phyloP scores from a whole-genome alignment of 1,140 invertebrate genomes.

The Wiebesia pumilae region DNA sequence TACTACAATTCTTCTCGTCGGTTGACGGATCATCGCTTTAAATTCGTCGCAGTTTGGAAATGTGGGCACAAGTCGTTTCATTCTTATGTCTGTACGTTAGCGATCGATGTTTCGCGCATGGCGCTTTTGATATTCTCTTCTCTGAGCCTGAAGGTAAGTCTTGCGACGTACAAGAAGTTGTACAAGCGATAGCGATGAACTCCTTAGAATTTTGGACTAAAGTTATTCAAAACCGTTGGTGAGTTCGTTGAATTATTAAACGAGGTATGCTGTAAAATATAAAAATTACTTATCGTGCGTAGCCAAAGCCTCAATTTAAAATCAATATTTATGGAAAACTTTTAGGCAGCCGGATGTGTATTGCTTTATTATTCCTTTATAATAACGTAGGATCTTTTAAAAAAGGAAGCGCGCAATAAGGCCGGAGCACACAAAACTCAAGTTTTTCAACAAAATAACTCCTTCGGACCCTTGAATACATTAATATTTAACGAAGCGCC shows the following conservation, averaged over 20 bases:
- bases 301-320: not conserved
- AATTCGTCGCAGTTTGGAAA: too few relatives aligned
- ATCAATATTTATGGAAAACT: constrained; percentile 28
- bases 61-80: too few relatives aligned
- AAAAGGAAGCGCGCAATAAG: not conserved
- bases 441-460: constrained; percentile 31
- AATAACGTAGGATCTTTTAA: not conserved
- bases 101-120: not conserved
- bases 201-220: not conserved
- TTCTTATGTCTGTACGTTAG: too few relatives aligned
- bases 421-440: constrained; percentile 19
- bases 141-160: not conserved
- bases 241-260: not conserved
- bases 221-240: not conserved
- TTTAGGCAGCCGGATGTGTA: not conserved
- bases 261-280: not conserved
- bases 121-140: not conserved
- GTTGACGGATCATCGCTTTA: too few relatives aligned
- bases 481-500: constrained; percentile 49
- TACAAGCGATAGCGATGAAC: not conserved
- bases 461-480: not conserved
- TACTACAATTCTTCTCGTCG: too few relatives aligned
- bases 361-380: constrained; percentile 16
- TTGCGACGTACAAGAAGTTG: not conserved
- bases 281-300: not conserved